These are phyloP conservation scores for Cladopsammia gracilis DNA, from an alignment of 64 coral and sea anemone genomes.

Conservation along the genomic window DNA sequence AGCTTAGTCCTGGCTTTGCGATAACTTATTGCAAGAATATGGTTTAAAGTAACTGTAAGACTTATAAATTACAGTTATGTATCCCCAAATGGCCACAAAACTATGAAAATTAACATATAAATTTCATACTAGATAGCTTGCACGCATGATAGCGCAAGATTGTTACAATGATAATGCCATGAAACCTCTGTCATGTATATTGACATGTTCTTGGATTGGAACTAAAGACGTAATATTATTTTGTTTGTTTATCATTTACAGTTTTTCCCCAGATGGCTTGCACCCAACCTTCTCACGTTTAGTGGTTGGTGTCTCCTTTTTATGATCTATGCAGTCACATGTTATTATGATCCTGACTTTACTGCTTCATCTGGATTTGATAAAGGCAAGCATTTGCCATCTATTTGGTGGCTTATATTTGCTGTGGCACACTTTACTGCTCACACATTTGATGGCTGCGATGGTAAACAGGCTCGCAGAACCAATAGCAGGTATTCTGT, in stretches of 20 bases:
- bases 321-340: constrained; percentile 63
- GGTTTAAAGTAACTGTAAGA: too few species aligned
- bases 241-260: constrained; percentile 41
- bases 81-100: too few species aligned
- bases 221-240: too few species aligned
- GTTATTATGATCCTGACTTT: constrained; percentile 93
- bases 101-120: too few species aligned
- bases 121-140: too few species aligned
- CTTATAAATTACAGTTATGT: too few species aligned
- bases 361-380: constrained; percentile 53
- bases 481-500: constrained; percentile 84
- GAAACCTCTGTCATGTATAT: too few species aligned
- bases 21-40: too few species aligned
- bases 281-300: constrained; percentile 91
- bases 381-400: constrained; percentile 56
- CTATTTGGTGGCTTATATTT: constrained; percentile 80
- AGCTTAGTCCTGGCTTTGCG: too few species aligned
- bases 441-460: constrained; percentile 97
- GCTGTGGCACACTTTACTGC: constrained; percentile 85
- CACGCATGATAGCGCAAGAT: too few species aligned
- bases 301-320: constrained; percentile 78
- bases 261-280: constrained; percentile 89
- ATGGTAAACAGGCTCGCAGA: constrained; percentile 96
- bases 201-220: too few species aligned
- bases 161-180: too few species aligned